These are phyloP conservation scores for Saiga tatarica DNA, from an alignment of 2,113 vertebrate species.

Conservation along the genomic window DNA sequence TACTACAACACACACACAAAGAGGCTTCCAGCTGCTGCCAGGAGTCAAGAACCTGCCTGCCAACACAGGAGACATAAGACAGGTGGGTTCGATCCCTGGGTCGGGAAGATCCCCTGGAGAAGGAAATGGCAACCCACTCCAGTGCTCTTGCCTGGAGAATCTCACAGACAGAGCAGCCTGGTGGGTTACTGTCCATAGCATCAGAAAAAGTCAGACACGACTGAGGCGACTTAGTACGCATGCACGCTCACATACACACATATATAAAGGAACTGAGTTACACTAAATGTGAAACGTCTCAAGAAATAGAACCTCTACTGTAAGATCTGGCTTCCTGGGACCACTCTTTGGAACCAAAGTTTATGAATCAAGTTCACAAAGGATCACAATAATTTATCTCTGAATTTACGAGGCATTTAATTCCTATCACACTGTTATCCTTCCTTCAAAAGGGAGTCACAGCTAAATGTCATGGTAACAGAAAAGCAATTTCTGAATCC, in stretches of 20 bases:
- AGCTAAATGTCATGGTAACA: not conserved
- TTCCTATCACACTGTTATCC: not conserved
- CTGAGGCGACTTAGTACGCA: not conserved
- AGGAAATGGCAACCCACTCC: not conserved
- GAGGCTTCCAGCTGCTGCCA: not conserved
- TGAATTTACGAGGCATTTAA: not conserved
- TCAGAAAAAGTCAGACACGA: not conserved
- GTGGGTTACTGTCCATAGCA: not conserved
- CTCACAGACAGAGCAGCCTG: not conserved
- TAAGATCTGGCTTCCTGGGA: not conserved
- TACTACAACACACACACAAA: not conserved
- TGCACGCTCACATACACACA: not conserved
- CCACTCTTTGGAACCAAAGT: not conserved
- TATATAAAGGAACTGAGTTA: not conserved
- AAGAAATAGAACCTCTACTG: not conserved
- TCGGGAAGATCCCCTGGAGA: not conserved
- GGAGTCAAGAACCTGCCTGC: not conserved
- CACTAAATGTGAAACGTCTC: not conserved
- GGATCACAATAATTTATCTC: not conserved
- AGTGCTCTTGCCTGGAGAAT: not conserved
- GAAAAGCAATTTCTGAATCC: conserved; percentile 21
- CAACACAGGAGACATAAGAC: not conserved
- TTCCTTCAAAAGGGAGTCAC: not conserved
- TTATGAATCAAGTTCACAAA: not conserved
- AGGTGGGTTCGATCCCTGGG: not conserved